These are phyloP conservation scores for Himalopsyche kuldschensis DNA, from an alignment of 2,888 invertebrate genomes.

Conservation along the genomic window DNA sequence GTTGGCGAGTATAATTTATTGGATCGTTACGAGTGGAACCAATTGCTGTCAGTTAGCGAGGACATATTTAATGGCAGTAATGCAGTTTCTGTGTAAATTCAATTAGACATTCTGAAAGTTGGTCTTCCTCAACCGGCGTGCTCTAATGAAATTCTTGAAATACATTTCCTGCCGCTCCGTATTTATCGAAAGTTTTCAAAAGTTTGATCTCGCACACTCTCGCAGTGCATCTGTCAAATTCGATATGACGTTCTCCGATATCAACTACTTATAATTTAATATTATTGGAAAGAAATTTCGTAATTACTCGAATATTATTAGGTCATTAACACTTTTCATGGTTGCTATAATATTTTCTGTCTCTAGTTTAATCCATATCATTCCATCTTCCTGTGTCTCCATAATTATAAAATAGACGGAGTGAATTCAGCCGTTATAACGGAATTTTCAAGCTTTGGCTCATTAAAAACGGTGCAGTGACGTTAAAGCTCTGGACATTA, in stretches of 20 bases:
- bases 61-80: not conserved
- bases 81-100: not conserved
- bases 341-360: too few relatives aligned
- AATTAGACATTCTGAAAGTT: not conserved
- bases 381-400: too few relatives aligned
- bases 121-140: not conserved
- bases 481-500: too few relatives aligned
- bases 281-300: too few relatives aligned
- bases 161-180: not conserved
- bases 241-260: not conserved
- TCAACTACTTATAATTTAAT: too few relatives aligned
- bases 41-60: not conserved
- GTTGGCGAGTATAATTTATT: not conserved
- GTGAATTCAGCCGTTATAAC: too few relatives aligned
- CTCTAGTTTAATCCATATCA: too few relatives aligned
- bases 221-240: not conserved
- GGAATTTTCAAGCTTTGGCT: too few relatives aligned
- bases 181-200: not conserved
- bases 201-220: not conserved
- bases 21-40: not conserved
- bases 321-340: too few relatives aligned
- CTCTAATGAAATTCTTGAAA: not conserved
- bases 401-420: too few relatives aligned
- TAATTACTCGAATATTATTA: too few relatives aligned
- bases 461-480: too few relatives aligned